These are phyloP conservation scores for Pelodiscus sinensis DNA, from an alignment of 2,113 vertebrate genomes.

Conservation along the genomic window DNA sequence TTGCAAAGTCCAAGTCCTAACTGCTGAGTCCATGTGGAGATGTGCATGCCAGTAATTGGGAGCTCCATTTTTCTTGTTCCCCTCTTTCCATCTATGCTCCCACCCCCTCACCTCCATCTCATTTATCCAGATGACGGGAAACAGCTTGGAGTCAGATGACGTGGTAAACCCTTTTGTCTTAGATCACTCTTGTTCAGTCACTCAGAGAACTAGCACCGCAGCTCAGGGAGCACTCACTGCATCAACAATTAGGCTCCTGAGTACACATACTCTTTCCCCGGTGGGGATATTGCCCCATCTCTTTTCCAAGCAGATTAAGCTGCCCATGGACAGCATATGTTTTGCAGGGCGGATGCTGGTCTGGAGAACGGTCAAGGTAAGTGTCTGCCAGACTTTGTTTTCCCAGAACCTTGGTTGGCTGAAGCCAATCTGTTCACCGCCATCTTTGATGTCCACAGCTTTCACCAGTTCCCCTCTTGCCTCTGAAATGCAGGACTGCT, in stretches of 20 bases:
- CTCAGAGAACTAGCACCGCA: conserved; percentile 40
- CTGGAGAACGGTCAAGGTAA: conserved; percentile 7
- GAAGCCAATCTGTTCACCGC: background rate
- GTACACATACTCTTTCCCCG: conserved; percentile 1
- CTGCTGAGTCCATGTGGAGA: conserved; percentile 65
- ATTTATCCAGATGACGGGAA: conserved; percentile 26
- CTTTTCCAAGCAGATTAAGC: conserved; percentile 47
- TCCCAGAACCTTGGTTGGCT: conserved; percentile 36
- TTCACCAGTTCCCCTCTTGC: conserved; percentile 61
- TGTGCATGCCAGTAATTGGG: conserved; percentile 52
- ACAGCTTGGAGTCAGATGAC: background rate
- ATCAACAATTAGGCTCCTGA: background rate
- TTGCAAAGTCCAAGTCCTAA: conserved; percentile 60
- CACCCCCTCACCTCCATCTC: background rate
- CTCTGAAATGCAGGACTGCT: conserved; percentile 66
- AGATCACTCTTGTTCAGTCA: background rate
- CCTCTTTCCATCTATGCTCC: conserved; percentile 13
- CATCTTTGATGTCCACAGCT: conserved; percentile 41
- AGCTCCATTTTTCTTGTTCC: conserved; percentile 58
- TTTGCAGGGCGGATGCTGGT: background rate
- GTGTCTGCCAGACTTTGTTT: conserved; percentile 20
- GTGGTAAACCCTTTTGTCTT: conserved; percentile 25
- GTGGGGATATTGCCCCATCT: conserved; percentile 3
- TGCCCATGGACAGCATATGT: background rate
- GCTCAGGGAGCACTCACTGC: conserved; percentile 8